A percentile compares a stretch with the other conserved stretches of the same genome.
Conservation (phyloP, 2,113 vertebrate species). For the Eudyptes chrysolophus region DNA sequence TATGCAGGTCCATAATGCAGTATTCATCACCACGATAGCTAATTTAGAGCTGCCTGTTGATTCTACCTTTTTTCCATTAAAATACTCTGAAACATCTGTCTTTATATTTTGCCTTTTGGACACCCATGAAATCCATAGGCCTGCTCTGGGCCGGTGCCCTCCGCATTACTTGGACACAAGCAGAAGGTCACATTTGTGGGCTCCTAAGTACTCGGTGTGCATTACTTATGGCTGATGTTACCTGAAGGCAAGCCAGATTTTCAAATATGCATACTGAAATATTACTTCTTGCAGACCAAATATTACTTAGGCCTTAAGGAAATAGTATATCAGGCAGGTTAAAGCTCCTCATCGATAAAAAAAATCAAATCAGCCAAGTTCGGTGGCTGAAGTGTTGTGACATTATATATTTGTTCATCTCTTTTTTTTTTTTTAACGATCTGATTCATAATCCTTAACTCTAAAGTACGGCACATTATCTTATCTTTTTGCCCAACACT, state of each 20-base stretch:
- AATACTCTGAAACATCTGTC: not conserved
- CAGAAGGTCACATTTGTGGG: not conserved
- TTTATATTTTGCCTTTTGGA: not conserved
- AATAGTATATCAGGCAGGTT: not conserved
- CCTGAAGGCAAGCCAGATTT: not conserved
- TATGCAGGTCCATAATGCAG: not conserved
- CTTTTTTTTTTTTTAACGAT: not conserved
- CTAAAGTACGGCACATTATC: not conserved
- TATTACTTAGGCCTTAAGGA: not conserved
- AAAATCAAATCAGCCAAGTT: not conserved
- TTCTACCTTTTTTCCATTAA: not conserved
- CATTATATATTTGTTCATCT: not conserved
- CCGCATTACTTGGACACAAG: not conserved
- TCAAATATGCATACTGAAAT: not conserved
- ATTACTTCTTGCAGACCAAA: not conserved
- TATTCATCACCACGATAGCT: not conserved
- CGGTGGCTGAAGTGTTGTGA: not conserved
- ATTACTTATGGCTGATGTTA: not conserved
- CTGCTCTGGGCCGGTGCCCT: not conserved
- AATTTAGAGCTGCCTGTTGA: not conserved
- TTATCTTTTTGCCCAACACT: not conserved
- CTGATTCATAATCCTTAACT: not conserved
- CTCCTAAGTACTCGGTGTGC: not conserved
- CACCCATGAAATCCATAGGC: not conserved
- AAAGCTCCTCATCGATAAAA: not conserved